These are phyloP conservation scores for Onychomys torridus DNA, from an alignment of 2,797 vertebrate species.

Conservation along the genomic window DNA sequence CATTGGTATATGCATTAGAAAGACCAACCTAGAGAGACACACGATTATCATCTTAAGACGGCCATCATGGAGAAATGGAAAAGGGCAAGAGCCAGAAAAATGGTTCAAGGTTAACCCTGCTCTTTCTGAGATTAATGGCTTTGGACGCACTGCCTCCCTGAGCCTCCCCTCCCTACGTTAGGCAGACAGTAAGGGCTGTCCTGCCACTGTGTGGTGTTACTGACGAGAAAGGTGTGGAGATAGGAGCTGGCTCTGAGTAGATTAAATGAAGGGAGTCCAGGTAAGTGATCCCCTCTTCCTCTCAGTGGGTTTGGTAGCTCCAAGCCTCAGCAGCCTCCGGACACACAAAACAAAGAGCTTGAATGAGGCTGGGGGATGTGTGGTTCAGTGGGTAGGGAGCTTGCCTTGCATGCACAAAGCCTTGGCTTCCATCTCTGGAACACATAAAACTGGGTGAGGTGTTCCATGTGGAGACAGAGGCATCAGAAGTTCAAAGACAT, in stretches of 20 bases:
- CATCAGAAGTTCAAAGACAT: neutral
- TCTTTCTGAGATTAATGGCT: neutral
- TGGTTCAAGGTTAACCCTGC: neutral
- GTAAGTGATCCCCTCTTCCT: rapidly evolving
- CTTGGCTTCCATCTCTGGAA: neutral
- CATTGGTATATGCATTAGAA: neutral
- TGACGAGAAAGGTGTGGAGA: neutral
- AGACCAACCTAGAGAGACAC: neutral
- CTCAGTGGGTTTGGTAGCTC: rapidly evolving
- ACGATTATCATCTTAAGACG: neutral
- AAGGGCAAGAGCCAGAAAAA: neutral
- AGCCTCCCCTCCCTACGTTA: too few species aligned
- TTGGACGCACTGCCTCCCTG: neutral
- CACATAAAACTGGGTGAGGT: neutral
- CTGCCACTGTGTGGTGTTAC: neutral
- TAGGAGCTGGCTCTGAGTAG: neutral
- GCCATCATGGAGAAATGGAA: neutral
- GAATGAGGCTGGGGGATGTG: neutral
- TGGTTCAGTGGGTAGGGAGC: too few species aligned
- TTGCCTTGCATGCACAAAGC: neutral
- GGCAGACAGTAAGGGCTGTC: neutral
- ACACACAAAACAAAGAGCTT: neutral
- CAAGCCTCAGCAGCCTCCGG: neutral
- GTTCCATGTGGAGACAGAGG: neutral
- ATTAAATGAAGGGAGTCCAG: neutral